Percentiles rank a stretch among this genome's conserved stretches.
Evolutionary conservation across 2,797 vertebrate species (phyloP).

Genomic region (Thunnus albacares): DNA sequence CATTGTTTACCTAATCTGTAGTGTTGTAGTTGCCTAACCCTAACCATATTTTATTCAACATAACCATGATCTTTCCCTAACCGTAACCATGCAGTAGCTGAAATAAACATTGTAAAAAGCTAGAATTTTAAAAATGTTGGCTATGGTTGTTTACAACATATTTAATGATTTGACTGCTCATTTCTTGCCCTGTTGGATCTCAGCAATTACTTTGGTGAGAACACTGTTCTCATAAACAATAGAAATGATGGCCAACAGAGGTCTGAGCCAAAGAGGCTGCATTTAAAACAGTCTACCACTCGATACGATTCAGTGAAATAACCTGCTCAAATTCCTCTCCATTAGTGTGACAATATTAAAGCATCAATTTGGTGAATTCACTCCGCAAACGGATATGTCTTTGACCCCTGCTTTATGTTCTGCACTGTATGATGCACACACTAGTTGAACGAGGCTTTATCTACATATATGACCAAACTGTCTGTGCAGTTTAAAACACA

Average conservation of each 20-base stretch:
- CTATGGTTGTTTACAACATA: no score
- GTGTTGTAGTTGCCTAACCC: neutral
- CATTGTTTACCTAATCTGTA: neutral
- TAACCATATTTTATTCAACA: neutral
- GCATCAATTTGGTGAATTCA: neutral
- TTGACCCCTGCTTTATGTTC: neutral
- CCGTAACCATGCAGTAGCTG: no score
- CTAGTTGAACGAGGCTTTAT: neutral
- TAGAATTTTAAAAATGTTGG: no score
- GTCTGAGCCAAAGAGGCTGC: neutral
- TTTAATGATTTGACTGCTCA: no score
- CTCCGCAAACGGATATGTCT: neutral
- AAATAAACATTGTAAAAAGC: no score
- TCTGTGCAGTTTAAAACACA: conserved; percentile 1
- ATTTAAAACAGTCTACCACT: neutral
- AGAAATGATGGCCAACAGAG: neutral
- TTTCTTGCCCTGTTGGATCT: no score
- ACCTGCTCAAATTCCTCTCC: neutral
- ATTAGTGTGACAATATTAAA: neutral
- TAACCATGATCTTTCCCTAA: no score
- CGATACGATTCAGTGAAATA: neutral
- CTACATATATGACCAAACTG: neutral
- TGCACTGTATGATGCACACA: neutral
- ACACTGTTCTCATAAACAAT: neutral
- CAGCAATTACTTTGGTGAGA: neutral